A percentile compares a stretch with the other conserved stretches of the same genome.
Conservation (phyloP, 2,113 vertebrate genomes). For the Phycodurus eques region DNA sequence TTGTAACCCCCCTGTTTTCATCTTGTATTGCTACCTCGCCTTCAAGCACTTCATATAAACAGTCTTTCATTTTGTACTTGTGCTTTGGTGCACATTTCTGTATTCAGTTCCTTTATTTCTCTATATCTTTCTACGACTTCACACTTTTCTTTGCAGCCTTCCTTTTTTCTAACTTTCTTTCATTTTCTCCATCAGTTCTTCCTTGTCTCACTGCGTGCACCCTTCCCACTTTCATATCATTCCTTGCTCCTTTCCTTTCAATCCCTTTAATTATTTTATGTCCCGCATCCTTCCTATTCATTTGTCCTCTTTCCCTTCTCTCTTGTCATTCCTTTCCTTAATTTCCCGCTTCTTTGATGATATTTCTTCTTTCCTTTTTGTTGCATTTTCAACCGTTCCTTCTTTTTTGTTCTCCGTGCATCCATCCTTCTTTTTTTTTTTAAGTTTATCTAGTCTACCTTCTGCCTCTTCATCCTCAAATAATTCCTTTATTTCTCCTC, state of each 20-base stretch:
- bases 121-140: not conserved
- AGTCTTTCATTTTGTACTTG: constrained; percentile 9
- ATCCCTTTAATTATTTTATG: too few relatives aligned
- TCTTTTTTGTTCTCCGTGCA: too few relatives aligned
- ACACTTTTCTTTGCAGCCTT: not conserved
- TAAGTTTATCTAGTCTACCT: too few relatives aligned
- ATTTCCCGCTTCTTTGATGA: too few relatives aligned
- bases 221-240: too few relatives aligned
- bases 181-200: not conserved
- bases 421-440: not conserved
- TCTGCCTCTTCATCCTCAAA: too few relatives aligned
- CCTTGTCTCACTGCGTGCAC: not conserved
- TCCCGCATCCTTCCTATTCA: too few relatives aligned
- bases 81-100: constrained; percentile 10
- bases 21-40: not conserved
- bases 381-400: not conserved
- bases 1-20: constrained; percentile 27
- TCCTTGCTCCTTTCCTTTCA: too few relatives aligned
- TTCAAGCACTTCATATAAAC: constrained; percentile 5
- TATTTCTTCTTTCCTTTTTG: not conserved
- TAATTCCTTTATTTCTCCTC: too few relatives aligned
- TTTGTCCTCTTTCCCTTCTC: too few relatives aligned
- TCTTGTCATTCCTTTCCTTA: too few relatives aligned
- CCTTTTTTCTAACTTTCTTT: not conserved
- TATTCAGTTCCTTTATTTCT: constrained; percentile 8